phyloP scores from a whole-genome alignment of 2,797 vertebrate species.

The Silurus aristotelis region DNA sequence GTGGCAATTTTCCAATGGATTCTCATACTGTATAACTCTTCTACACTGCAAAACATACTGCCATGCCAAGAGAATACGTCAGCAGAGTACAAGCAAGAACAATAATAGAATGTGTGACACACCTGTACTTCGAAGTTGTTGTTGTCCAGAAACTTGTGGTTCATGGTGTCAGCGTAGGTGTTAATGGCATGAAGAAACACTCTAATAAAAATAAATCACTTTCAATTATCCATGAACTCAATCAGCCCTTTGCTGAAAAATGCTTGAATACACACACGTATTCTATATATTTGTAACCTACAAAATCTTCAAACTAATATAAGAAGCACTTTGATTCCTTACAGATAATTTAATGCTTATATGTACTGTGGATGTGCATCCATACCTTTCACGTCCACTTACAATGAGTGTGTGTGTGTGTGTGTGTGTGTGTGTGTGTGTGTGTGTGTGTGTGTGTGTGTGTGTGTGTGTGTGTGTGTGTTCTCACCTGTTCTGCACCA shows the following conservation, averaged over 20 bases:
- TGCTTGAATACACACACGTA: conserved; percentile 15
- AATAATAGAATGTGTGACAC: neutral
- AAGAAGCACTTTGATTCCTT: neutral
- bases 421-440: conserved; percentile 15
- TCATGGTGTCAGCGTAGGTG: conserved; percentile 96
- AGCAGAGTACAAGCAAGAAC: neutral
- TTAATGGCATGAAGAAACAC: conserved; percentile 96
- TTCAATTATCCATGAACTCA: neutral
- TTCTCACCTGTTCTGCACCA: conserved; percentile 95
- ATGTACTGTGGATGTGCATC: neutral
- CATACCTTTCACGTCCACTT: neutral
- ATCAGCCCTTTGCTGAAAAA: neutral
- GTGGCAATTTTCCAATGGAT: neutral
- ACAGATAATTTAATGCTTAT: neutral
- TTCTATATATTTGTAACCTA: neutral
- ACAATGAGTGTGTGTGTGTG: conserved; percentile 5
- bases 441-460: conserved; percentile 13
- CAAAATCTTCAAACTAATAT: neutral
- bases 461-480: conserved; percentile 15
- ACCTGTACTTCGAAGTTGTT: conserved; percentile 93
- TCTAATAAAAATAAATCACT: conserved; percentile 64
- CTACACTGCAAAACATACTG: neutral
- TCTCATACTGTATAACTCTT: neutral
- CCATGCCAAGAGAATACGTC: neutral
- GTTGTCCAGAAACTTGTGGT: conserved; percentile 92